Base-by-base conservation (phyloP, 2,888 invertebrate species). In the Lacanobia oleracea region DNA sequence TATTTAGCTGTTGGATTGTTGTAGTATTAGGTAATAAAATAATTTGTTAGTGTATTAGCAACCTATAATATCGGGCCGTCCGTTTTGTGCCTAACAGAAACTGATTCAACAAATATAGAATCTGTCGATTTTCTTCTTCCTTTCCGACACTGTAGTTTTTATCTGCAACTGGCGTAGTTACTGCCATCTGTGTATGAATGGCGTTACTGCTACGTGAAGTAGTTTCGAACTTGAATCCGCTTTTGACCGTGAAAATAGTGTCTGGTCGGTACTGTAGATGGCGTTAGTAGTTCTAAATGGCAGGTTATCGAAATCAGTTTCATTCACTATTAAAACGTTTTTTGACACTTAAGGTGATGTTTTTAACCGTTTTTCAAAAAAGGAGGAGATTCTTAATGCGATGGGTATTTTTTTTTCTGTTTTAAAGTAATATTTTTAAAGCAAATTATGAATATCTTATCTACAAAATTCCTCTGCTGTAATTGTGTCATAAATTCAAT, bases 151-250 rank as follows among this genome's bases (percentile, higher is more conserved):
- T 54, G 1, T 16, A 16, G 14, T 7, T 18, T 6, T 59, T 59
- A 18, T 18, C 12, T 43, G n/a, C 23, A 16, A n/a, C 4, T 1
- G n/a, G 12, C 3, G 5, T 77, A 14, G 12, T 27, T 50, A 59
- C 10, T 59, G 78, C 77, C 78, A 81, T 81, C 78, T 78, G 50
- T 76, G 27, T 59, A 5, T 18, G 27, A n/a, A 27, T 21, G 2
- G 8, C 27, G 12, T 21, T 12, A 78, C 62, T 77, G 10, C n/a
- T 48, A 40, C 16, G 12, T 23, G 0, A 6, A 50, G 4, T 33
- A 12, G 61, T 54, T 68, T 10, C 21, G 23, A 33, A 61, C 40
- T 14, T 40, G 23, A 53, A 12, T 65, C n/a, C n/a, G 48, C n/a
- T n/a, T 27, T 10, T 50, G 40, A 0, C 33, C 57, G 51, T 62